Conservation (phyloP, 2,113 vertebrate genomes). For the Dromaius novaehollandiae region DNA sequence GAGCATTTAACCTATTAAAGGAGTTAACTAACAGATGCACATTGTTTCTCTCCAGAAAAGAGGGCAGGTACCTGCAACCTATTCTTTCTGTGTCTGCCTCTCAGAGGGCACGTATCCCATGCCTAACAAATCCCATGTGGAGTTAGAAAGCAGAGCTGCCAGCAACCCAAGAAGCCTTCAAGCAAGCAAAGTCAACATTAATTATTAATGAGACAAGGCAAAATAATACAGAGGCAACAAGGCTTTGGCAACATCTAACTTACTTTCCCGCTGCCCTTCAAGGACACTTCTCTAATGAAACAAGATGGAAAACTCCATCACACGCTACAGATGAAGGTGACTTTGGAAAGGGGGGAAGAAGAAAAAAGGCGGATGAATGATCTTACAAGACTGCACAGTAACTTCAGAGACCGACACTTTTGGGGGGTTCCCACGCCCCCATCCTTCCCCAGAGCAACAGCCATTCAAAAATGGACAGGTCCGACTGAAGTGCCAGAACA, state of each 20-base stretch:
- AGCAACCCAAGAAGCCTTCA: not conserved
- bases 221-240: not conserved
- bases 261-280: not conserved
- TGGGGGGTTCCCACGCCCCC: not conserved
- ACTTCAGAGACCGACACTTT: not conserved
- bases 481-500: not conserved
- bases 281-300: not conserved
- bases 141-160: not conserved
- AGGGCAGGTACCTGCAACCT: not conserved
- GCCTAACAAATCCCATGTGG: not conserved
- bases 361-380: not conserved
- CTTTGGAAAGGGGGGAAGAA: not conserved
- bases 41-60: not conserved
- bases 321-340: not conserved
- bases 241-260: not conserved
- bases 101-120: rapidly evolving
- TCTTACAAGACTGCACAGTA: not conserved
- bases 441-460: not conserved
- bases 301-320: not conserved
- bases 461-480: not conserved
- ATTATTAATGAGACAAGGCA: not conserved
- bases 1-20: not conserved
- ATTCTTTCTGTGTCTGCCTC: not conserved
- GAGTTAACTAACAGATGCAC: not conserved
- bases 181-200: not conserved